Base-by-base conservation (phyloP, 2,113 vertebrate genomes). In the Phalacrocorax pelagicus region DNA sequence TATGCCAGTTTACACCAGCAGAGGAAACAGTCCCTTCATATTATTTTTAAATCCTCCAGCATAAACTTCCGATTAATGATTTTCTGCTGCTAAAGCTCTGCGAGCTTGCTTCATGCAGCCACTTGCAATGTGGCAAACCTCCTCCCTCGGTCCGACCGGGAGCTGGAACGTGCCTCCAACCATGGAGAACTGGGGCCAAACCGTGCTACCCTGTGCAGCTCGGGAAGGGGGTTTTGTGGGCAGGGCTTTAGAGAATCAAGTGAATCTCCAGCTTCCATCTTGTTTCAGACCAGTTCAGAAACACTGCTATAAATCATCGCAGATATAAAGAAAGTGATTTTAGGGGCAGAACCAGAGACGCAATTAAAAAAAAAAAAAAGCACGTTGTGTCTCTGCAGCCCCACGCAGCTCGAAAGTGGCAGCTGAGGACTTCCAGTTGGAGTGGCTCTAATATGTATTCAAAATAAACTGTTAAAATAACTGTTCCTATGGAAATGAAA, bases 401-500 rank as follows among this genome's bases (percentile, higher is more conserved):
- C 66, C 78, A 80, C 2, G 21, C 66, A 71, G 88, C 82, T 95
- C 4, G 0, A 30, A 82, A 73, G 8, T 67, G 83, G 93, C 95
- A 92, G 84, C 89, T 65, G 73, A 10, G 24, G 88, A 52, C 79
- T 88, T 70, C 85, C 81, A 73, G 15, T n/a, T 21, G 49, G 92
- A 78, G 71, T 36, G 40, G 63, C 61, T 86, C 27, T 82, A 58
- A 61, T 29, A 84, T 3, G 46, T 46, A 81, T 86, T 95, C 44
- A 92, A 88, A 94, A 88, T 59, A 88, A 93, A 81, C 73, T 57
- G 58, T 42, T 89, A 81, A 94, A 93, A 69, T 62, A 63, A 94
- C 93, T 88, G 96, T 95, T 96, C 91, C 94, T 96, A 91, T 96
- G 92, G 94, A 96, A 96, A 97, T 92, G 40, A 91, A 96, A 84